Base-by-base conservation (phyloP, 2,113 vertebrate species). In the Theropithecus gelada region DNA sequence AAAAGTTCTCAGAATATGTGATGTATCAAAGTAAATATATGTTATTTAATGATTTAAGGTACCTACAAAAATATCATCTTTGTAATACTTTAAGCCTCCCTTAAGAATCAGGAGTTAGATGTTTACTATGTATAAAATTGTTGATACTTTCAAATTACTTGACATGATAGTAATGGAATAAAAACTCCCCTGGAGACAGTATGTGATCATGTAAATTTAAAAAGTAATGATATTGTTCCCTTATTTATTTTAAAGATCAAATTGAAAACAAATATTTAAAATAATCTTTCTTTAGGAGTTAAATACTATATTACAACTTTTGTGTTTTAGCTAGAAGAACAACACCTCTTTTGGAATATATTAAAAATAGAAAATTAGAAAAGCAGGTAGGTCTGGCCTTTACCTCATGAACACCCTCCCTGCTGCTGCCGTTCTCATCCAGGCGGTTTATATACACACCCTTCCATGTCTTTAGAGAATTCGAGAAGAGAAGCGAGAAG, bases 311-410 rank as follows among this genome's bases (percentile, higher is more conserved):
- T 98, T 97, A 91, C 66, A 97, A 95, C 97, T 98, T 98, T 98
- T 98, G 96, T 98, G 80, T 99, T 99, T 98, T 98, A 99, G 99
- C 99, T 96, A 99, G 99, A 99, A 99, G 99, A 98, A 99, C 99
- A 87, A 99, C 99, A 75, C 99, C 99, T 6, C 99, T 99, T 97
- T 98, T 99, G 98, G 99, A 99, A 98, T 99, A 99, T 98, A 99
- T 99, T 98, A 99, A 99, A 99, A 99, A 99, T 96, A 99, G 99
- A 99, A 99, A 99, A 98, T 99, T 99, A 97, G 99, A 99, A 98
- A 99, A 99, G 98, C 99, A 99, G 99, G 99, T 99, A 98, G 98
- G 98, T 98, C 92, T 97, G 95, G 90, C 93, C 83, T 98, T 98
- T 95, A 76, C 96, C 90, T 96, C 94, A 94, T 98, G 93, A 97